phyloP scores from a whole-genome alignment of 1,140 invertebrate genomes.

The Metopolophium dirhodum region DNA sequence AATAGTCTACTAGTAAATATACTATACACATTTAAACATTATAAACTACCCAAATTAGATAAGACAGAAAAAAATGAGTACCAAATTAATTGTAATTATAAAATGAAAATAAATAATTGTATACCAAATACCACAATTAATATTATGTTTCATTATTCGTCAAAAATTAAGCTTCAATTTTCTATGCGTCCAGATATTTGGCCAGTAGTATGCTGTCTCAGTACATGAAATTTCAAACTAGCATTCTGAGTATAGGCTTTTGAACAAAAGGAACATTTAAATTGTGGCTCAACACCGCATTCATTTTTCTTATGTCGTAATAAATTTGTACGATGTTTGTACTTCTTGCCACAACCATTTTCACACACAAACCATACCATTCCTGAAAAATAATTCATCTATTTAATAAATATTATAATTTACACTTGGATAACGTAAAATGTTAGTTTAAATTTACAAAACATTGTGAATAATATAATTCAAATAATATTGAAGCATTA shows the following conservation, averaged over 20 bases:
- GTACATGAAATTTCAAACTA: slow-evolving; percentile 61
- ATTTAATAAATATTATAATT: not conserved
- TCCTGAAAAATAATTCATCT: not conserved
- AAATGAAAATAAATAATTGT: not conserved
- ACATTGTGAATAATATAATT: not conserved
- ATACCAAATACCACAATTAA: not conserved
- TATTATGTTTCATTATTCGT: not conserved
- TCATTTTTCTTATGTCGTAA: slow-evolving; percentile 60
- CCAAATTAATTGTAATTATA: not conserved
- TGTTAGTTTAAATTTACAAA: not conserved
- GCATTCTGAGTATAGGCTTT: slow-evolving; percentile 63
- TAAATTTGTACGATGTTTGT: slow-evolving; percentile 64
- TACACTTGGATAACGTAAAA: not conserved
- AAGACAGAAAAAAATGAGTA: no score
- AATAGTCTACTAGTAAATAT: no score
- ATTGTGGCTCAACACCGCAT: slow-evolving; percentile 61
- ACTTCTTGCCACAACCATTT: slow-evolving; percentile 61
- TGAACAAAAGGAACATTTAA: slow-evolving; percentile 55
- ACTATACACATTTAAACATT: no score
- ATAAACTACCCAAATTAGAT: no score
- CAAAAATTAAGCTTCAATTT: not conserved
- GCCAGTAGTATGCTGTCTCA: slow-evolving; percentile 59
- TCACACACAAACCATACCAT: not conserved
- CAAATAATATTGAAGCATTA: not conserved
- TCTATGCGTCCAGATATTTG: not conserved